These are phyloP conservation scores for Pogonocichla stellata DNA, from an alignment of 2,113 vertebrate species.

Conservation along the genomic window DNA sequence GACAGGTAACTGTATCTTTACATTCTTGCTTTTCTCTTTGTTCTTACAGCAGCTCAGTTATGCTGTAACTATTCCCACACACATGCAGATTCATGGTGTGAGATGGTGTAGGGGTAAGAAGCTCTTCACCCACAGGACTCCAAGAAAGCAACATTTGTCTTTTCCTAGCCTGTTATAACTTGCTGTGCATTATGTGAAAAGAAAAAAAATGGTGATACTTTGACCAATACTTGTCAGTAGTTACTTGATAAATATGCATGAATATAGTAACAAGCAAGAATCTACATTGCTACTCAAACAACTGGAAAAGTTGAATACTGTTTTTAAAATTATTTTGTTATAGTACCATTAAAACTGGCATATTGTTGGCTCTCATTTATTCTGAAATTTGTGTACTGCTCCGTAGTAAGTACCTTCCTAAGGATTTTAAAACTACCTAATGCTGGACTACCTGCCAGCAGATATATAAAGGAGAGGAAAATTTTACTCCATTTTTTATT, in stretches of 20 bases:
- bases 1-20: not conserved
- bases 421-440: not conserved
- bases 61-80: not conserved
- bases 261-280: not conserved
- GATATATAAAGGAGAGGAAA: not conserved
- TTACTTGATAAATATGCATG: not conserved
- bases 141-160: not conserved
- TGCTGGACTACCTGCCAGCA: not conserved
- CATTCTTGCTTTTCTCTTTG: not conserved
- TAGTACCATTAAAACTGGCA: slow-evolving; percentile 9
- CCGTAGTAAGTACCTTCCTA: not conserved
- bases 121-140: not conserved
- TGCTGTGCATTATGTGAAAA: not conserved
- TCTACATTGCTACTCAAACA: not conserved
- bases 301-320: not conserved
- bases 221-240: not conserved
- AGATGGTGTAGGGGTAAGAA: not conserved
- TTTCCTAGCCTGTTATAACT: not conserved
- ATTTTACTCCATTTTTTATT: not conserved
- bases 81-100: not conserved
- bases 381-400: not conserved
- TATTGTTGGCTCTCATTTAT: not conserved
- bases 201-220: not conserved
- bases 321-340: slow-evolving; percentile 29
- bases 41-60: not conserved